Conservation (phyloP, 2,797 vertebrate species). For the Neoniphon sammara region DNA sequence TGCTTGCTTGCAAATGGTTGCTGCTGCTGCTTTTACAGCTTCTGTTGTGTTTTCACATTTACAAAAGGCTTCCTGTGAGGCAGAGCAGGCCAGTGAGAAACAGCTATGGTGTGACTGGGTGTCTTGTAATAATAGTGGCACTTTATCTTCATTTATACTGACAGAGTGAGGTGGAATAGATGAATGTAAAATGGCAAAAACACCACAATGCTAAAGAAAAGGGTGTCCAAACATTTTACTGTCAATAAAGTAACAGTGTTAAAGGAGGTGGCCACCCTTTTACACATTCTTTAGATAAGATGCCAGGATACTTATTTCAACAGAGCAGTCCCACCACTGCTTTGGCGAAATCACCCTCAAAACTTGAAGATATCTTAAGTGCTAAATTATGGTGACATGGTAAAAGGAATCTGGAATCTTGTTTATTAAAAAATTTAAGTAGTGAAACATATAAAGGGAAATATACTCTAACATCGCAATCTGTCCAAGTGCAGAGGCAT, state of each 20-base stretch:
- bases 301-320: not conserved
- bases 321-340: too few relatives aligned
- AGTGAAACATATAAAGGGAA: constrained; percentile 55
- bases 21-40: constrained; percentile 34
- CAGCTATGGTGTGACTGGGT: not conserved
- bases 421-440: not conserved
- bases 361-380: not conserved
- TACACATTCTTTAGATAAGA: not conserved
- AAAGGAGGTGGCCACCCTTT: constrained; percentile 11
- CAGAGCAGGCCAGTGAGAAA: not conserved
- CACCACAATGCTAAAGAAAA: not conserved
- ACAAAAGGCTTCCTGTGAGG: not conserved
- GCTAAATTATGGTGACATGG: not conserved
- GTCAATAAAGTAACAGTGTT: not conserved
- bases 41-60: constrained; percentile 4
- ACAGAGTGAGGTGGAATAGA: constrained; percentile 10
- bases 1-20: not conserved
- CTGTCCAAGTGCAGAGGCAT: not conserved
- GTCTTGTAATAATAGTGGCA: constrained; percentile 30
- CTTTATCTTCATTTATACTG: constrained; percentile 29
- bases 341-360: too few relatives aligned
- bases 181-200: constrained; percentile 4
- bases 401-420: constrained; percentile 43
- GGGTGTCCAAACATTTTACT: not conserved
- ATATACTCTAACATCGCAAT: not conserved